Percentiles rank a stretch among this genome's conserved stretches.
These are phyloP conservation scores for Portunus trituberculatus DNA, from an alignment of 1,140 invertebrate genomes.

Conservation along the genomic window DNA sequence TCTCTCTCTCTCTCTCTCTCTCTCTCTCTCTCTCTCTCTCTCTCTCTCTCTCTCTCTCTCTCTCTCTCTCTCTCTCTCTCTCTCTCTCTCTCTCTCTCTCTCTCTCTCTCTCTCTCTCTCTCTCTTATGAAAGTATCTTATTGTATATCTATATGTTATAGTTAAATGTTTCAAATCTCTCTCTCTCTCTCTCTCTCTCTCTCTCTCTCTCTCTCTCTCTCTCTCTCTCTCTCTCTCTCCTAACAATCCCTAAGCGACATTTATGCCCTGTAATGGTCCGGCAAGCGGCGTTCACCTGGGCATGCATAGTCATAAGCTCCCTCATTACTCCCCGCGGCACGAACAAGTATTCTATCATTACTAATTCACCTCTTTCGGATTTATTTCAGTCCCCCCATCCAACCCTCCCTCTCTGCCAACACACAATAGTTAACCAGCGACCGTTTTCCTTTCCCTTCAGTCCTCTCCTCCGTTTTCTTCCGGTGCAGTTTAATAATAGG, in stretches of 20 bases:
- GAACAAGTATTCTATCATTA: not conserved
- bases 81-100: not conserved
- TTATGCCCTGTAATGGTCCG: not conserved
- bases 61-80: not conserved
- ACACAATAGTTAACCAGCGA: not conserved
- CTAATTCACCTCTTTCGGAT: not conserved
- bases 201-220: slow-evolving; percentile 6
- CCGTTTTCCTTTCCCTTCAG: not conserved
- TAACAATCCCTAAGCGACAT: not conserved
- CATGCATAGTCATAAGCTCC: not conserved
- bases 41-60: slow-evolving; percentile 20
- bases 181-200: slow-evolving; percentile 20
- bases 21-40: slow-evolving; percentile 20
- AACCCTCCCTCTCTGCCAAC: too few species aligned
- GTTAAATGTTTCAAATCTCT: too few species aligned
- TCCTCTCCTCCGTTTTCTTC: not conserved
- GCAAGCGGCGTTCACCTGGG: not conserved
- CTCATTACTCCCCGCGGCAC: not conserved
- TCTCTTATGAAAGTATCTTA: too few species aligned
- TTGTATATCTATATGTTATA: too few species aligned
- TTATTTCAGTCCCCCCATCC: not conserved
- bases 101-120: slow-evolving; percentile 20
- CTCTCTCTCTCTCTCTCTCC: not conserved
- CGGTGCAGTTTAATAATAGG: too few species aligned
- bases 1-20: slow-evolving; percentile 20